phyloP scores from a whole-genome alignment of 2,113 vertebrate species.

The Peromyscus leucopus region DNA sequence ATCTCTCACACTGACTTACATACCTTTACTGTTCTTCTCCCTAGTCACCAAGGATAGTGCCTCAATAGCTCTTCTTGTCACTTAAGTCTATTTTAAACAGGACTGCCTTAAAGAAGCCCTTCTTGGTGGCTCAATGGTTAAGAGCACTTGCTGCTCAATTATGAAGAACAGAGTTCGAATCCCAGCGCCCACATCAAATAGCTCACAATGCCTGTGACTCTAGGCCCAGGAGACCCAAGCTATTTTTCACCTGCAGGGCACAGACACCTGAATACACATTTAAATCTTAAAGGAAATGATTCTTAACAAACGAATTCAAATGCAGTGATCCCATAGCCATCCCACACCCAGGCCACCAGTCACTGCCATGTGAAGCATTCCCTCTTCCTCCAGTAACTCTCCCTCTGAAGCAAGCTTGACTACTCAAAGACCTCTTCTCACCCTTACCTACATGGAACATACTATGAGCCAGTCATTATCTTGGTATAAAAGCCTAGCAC shows the following conservation, averaged over 20 bases:
- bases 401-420: slow-evolving; percentile 13
- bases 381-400: slow-evolving; percentile 15
- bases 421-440: neutral
- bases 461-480: neutral
- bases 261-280: neutral
- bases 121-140: neutral
- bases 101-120: neutral
- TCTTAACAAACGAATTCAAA: neutral
- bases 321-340: neutral
- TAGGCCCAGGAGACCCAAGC: neutral
- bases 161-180: neutral
- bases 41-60: slow-evolving; percentile 26
- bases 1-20: neutral
- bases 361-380: neutral
- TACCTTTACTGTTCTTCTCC: neutral
- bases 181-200: neutral
- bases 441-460: neutral
- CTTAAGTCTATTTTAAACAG: slow-evolving; percentile 4
- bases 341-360: neutral
- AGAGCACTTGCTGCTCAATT: neutral
- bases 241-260: neutral
- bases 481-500: slow-evolving; percentile 47
- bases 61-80: neutral
- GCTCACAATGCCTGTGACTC: neutral
- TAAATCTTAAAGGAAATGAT: neutral